A percentile compares a stretch with the other conserved stretches of the same genome.
These are phyloP conservation scores for Octopus bimaculoides DNA, from an alignment of 1,140 invertebrate genomes.

Conservation along the genomic window DNA sequence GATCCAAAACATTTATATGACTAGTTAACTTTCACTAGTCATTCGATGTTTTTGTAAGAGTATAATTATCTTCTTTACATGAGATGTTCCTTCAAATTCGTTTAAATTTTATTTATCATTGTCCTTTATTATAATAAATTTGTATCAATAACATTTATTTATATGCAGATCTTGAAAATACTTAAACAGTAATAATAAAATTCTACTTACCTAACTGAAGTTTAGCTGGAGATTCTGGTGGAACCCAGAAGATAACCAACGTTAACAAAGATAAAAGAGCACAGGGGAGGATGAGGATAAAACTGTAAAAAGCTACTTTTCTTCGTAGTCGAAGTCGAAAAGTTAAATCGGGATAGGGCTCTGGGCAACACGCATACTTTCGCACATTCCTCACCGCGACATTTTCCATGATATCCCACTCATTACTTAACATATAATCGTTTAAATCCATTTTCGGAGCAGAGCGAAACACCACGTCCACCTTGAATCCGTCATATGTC, in stretches of 20 bases:
- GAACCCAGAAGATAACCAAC: conserved; percentile 55
- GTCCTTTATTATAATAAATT: too few species aligned
- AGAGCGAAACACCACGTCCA: conserved; percentile 56
- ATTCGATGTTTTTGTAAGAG: too few species aligned
- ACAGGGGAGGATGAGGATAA: conserved; percentile 53
- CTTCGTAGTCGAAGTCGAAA: conserved; percentile 45
- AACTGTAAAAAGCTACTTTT: conserved; percentile 54
- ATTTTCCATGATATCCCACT: conserved; percentile 50
- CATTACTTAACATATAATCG: conserved; percentile 51
- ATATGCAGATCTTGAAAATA: too few species aligned
- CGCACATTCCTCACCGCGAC: conserved; percentile 35
- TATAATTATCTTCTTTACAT: too few species aligned
- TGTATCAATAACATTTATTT: too few species aligned
- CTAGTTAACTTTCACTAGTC: too few species aligned
- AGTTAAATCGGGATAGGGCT: conserved; percentile 51
- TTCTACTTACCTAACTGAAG: conserved; percentile 49
- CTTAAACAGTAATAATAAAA: too few species aligned
- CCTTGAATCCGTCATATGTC: conserved; percentile 96
- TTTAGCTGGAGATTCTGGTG: conserved; percentile 57
- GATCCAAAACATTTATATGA: too few species aligned
- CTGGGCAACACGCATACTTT: conserved; percentile 50
- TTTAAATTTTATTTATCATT: too few species aligned
- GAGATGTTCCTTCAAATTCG: too few species aligned
- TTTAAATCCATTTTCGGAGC: conserved; percentile 29
- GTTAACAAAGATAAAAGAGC: conserved; percentile 51